A percentile compares a stretch with the other conserved stretches of the same genome.
Evolutionary conservation across 2,888 invertebrate species (phyloP).

Genomic region (Dendrolimus houi): DNA sequence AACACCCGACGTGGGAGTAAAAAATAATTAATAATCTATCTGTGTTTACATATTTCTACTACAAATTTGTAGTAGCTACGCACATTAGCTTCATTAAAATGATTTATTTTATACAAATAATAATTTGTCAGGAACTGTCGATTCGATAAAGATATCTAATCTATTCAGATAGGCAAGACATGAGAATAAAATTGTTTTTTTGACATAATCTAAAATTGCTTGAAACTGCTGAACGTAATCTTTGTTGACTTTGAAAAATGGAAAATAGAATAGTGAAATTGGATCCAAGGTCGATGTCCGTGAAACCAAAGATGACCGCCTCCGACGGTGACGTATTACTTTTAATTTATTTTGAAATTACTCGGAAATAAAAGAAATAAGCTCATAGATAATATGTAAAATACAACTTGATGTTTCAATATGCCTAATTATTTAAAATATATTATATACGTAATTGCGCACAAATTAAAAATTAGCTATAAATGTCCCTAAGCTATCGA

Average conservation of each 20-base stretch:
- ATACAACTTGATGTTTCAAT: no score
- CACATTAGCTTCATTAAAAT: neutral
- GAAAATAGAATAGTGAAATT: conserved; percentile 38
- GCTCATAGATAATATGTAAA: no score
- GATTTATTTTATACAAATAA: conserved; percentile 8
- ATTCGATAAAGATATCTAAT: conserved; percentile 38
- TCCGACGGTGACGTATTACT: conserved; percentile 43
- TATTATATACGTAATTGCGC: no score
- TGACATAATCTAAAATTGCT: conserved; percentile 21
- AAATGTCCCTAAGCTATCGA: no score
- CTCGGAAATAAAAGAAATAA: no score
- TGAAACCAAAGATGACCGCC: conserved; percentile 33
- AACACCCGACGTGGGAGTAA: no score
- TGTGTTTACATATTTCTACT: no score
- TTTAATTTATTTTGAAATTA: neutral
- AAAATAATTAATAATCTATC: no score
- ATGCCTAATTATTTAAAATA: no score
- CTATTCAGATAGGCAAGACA: conserved; percentile 27
- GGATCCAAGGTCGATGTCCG: conserved; percentile 26
- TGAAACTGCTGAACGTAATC: conserved; percentile 23
- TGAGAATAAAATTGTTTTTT: conserved; percentile 37
- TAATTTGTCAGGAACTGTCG: neutral
- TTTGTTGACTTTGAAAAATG: conserved; percentile 27
- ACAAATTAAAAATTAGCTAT: no score
- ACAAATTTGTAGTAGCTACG: no score